A percentile compares a stretch with the other conserved stretches of the same genome.
Evolutionary conservation across 2,888 invertebrate genomes (phyloP).

Genomic region (Phasia obesa): DNA sequence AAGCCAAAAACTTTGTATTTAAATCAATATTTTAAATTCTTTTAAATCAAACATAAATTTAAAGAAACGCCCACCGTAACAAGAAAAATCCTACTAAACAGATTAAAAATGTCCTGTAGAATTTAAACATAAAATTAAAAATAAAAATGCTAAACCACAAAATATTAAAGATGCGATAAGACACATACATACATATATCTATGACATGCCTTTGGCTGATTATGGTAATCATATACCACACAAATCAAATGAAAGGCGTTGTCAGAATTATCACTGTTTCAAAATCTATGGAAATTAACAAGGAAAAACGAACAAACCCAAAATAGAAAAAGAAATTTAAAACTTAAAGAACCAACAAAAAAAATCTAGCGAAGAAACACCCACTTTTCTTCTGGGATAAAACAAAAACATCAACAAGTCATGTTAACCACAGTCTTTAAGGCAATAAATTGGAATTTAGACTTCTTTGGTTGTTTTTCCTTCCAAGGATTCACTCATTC

Average conservation of each 20-base stretch:
- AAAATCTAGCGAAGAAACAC: slow-evolving; percentile 32
- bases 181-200: too few species aligned
- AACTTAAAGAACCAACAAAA: slow-evolving; percentile 37
- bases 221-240: slow-evolving; percentile 46
- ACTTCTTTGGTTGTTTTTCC: neutral
- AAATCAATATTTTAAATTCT: slow-evolving; percentile 10
- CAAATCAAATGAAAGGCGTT: slow-evolving; percentile 65
- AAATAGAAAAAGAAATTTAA: slow-evolving; percentile 45
- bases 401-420: slow-evolving; percentile 17
- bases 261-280: slow-evolving; percentile 64
- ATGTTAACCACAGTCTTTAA: slow-evolving; percentile 30
- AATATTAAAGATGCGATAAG: slow-evolving; percentile 13
- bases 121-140: slow-evolving; percentile 34
- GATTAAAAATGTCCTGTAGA: slow-evolving; percentile 32
- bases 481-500: slow-evolving; percentile 34
- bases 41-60: slow-evolving; percentile 28
- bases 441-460: slow-evolving; percentile 21
- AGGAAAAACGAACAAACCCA: neutral
- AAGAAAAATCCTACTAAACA: slow-evolving; percentile 11
- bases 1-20: slow-evolving; percentile 18
- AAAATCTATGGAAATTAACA: slow-evolving; percentile 33
- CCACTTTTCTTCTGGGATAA: slow-evolving; percentile 43
- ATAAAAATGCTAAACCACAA: slow-evolving; percentile 48
- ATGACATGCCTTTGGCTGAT: slow-evolving; percentile 37
- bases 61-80: slow-evolving; percentile 49